A percentile compares a stretch with the other conserved stretches of the same genome.
These are phyloP conservation scores for Phrynosoma blainvillii DNA, from an alignment of 2,113 vertebrate genomes.

Conservation along the genomic window DNA sequence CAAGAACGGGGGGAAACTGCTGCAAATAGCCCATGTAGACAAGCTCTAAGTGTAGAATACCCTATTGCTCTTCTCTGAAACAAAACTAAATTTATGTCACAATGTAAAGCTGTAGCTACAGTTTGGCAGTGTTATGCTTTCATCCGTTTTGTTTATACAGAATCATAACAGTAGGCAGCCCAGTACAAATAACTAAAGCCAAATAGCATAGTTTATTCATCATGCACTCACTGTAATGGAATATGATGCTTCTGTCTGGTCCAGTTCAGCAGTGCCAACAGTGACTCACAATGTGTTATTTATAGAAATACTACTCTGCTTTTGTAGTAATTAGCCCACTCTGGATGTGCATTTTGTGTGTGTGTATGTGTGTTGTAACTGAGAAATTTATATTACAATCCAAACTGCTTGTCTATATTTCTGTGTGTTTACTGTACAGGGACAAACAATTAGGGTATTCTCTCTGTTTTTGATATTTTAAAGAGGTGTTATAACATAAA, in stretches of 20 bases:
- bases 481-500: background rate
- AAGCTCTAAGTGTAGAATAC: background rate
- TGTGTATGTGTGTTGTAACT: slow-evolving; percentile 3
- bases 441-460: background rate
- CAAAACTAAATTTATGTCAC: slow-evolving; percentile 28
- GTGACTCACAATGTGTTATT: slow-evolving; percentile 43
- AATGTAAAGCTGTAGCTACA: background rate
- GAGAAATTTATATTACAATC: slow-evolving; percentile 15
- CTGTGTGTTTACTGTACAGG: slow-evolving; percentile 14
- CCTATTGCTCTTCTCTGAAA: slow-evolving; percentile 39
- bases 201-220: slow-evolving; percentile 22
- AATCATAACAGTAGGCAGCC: slow-evolving; percentile 24
- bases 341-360: slow-evolving; percentile 1
- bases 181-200: slow-evolving; percentile 47
- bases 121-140: slow-evolving; percentile 32
- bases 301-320: slow-evolving; percentile 22
- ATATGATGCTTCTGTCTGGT: slow-evolving; percentile 24
- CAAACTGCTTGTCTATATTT: background rate
- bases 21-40: too few species aligned
- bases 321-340: slow-evolving; percentile 43
- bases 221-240: slow-evolving; percentile 32
- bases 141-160: slow-evolving; percentile 13
- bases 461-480: background rate
- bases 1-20: too few species aligned
- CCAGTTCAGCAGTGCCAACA: slow-evolving; percentile 41